These are phyloP conservation scores for Branchipolynoe longqiensis DNA, from an alignment of 2,888 invertebrate species.

Conservation along the genomic window DNA sequence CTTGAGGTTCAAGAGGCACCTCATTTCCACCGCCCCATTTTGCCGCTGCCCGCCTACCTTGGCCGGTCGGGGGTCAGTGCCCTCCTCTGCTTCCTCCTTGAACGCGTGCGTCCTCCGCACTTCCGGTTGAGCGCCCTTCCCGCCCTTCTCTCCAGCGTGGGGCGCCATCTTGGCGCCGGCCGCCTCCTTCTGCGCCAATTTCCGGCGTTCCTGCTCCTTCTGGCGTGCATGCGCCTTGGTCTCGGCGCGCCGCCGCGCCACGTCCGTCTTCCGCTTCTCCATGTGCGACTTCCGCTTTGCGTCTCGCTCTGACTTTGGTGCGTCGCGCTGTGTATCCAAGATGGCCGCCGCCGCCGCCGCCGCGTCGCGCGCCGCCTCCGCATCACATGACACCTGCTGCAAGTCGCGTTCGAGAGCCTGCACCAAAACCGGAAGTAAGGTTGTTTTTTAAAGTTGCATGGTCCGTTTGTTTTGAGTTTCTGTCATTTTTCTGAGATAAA, in stretches of 20 bases:
- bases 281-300: conserved; percentile 11
- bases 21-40: no score
- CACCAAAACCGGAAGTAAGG: no score
- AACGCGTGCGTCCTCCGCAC: background rate
- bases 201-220: background rate
- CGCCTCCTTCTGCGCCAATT: background rate
- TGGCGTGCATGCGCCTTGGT: no score
- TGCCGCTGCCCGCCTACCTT: no score
- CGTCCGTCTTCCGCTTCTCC: background rate
- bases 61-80: background rate
- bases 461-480: no score
- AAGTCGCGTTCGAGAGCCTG: conserved; percentile 25
- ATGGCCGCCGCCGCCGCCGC: background rate
- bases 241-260: no score
- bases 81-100: background rate
- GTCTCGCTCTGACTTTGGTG: background rate
- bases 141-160: background rate
- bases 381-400: conserved; percentile 16
- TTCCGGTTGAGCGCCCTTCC: background rate
- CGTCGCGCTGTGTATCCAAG: background rate
- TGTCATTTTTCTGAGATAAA: no score
- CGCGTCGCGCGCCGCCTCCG: conserved; percentile 23
- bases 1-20: no score
- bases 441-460: no score
- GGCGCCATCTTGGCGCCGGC: background rate